Evolutionary conservation across 1,140 invertebrate species (phyloP).

Genomic region (Anoplolepis gracilipes): DNA sequence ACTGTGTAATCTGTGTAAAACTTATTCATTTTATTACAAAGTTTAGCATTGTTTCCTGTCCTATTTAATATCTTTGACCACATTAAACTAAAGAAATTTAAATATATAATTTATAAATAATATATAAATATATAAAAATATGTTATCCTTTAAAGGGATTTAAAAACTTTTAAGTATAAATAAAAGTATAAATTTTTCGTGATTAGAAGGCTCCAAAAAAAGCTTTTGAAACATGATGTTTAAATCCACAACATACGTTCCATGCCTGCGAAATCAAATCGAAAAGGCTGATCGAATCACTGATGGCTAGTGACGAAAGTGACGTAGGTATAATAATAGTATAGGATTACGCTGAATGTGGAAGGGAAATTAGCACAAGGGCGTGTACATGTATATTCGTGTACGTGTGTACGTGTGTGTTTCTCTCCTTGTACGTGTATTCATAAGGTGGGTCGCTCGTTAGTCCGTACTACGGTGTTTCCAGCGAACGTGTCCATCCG

Average conservation of each 20-base stretch:
- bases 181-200: not conserved
- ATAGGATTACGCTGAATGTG: slow-evolving; percentile 42
- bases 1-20: not conserved
- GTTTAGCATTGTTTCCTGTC: not conserved
- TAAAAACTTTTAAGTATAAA: not conserved
- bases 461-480: slow-evolving; percentile 68
- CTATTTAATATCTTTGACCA: not conserved
- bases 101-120: no score
- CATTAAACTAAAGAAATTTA: not conserved
- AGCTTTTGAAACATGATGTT: not conserved
- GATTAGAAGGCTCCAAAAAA: not conserved
- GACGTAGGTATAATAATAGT: slow-evolving; percentile 34
- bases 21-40: not conserved
- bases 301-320: slow-evolving; percentile 63
- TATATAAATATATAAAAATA: slow-evolving; percentile 2
- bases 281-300: not conserved
- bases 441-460: slow-evolving; percentile 64
- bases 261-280: slow-evolving; percentile 34
- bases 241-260: not conserved
- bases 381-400: slow-evolving; percentile 35
- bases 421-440: slow-evolving; percentile 49
- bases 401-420: slow-evolving; percentile 28
- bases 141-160: not conserved
- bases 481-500: slow-evolving; percentile 74
- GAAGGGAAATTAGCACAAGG: slow-evolving; percentile 69